These are phyloP conservation scores for Lysandra coridon DNA, from an alignment of 2,888 invertebrate genomes.

Conservation along the genomic window DNA sequence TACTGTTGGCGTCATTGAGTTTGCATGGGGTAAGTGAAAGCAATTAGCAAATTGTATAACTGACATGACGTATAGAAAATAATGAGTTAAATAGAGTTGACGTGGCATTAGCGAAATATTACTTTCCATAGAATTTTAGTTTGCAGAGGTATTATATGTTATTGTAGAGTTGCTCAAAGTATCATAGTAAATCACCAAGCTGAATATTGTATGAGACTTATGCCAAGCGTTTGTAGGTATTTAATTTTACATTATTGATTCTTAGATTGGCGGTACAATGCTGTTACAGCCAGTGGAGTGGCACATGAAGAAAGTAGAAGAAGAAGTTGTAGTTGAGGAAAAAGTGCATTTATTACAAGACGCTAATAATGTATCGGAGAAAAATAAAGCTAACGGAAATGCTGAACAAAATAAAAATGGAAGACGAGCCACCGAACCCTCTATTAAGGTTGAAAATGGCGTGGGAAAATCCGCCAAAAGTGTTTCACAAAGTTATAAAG, in stretches of 20 bases:
- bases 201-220: no score
- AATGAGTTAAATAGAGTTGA: no score
- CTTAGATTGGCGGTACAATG: constrained; percentile 79
- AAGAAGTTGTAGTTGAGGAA: constrained; percentile 63
- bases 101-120: no score
- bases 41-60: neutral
- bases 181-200: no score
- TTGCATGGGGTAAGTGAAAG: constrained; percentile 81
- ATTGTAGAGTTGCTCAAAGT: no score
- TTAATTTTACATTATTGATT: neutral
- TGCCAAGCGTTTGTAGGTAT: no score
- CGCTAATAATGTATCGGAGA: constrained; percentile 55
- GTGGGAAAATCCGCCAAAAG: constrained; percentile 46
- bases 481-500: constrained; percentile 53
- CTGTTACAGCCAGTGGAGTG: constrained; percentile 81
- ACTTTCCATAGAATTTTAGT: no score
- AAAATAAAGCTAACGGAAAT: constrained; percentile 52
- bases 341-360: constrained; percentile 59
- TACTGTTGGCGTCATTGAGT: constrained; percentile 82
- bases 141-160: no score
- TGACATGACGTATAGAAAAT: neutral
- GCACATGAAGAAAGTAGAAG: constrained; percentile 73
- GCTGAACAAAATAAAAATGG: constrained; percentile 42
- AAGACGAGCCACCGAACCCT: constrained; percentile 45
- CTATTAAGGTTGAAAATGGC: constrained; percentile 42